Base-by-base conservation (phyloP, 2,113 vertebrate species). In the Vidua chalybeata region DNA sequence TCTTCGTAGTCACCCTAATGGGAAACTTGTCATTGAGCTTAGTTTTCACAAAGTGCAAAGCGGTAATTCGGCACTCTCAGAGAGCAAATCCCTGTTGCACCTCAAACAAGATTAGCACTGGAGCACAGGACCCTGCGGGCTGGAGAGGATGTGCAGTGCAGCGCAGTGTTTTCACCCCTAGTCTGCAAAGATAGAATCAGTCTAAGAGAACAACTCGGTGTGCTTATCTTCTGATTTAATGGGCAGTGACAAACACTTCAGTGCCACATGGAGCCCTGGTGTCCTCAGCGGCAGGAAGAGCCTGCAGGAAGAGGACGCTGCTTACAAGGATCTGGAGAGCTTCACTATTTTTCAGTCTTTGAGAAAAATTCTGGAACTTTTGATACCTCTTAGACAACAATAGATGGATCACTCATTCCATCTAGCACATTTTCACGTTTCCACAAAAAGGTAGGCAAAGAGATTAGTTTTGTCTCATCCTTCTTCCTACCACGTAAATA, bases 131-230 rank as follows among this genome's bases (percentile, higher is more conserved):
- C 27, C 71, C 56, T 58, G 23, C 82, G 43, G 51, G 23, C 26
- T 39, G 15, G 5, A 15, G 3, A 7, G 13, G 1, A 20, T 0
- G 2, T 26, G 77, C 33, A 27, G 30, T 15, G 35, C 48, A 62
- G 64, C 39, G 28, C 28, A 8, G n/a, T 21, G n/a, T 11, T 64
- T 58, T 43, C 46, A 51, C 4, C 26, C 13, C 11, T 7, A 8
- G 6, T 13, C 49, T 62, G 49, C 39, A 58, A 69, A 66, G n/a
- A 54, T 11, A 41, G 81, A 74, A 62, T 27, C 54, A 66, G 30
- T 15, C 30, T 16, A 16, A 58, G 39, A 54, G 24, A 31, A 8
- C 15, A 68, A 49, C 24, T 64, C 2, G 0, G 10, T 9, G 31
- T 35, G 35, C 3, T 0, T 41, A 31, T 12, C n/a, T 59, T 23